phyloP scores from a whole-genome alignment of 2,113 vertebrate species.

The Corythornis cristatus region DNA sequence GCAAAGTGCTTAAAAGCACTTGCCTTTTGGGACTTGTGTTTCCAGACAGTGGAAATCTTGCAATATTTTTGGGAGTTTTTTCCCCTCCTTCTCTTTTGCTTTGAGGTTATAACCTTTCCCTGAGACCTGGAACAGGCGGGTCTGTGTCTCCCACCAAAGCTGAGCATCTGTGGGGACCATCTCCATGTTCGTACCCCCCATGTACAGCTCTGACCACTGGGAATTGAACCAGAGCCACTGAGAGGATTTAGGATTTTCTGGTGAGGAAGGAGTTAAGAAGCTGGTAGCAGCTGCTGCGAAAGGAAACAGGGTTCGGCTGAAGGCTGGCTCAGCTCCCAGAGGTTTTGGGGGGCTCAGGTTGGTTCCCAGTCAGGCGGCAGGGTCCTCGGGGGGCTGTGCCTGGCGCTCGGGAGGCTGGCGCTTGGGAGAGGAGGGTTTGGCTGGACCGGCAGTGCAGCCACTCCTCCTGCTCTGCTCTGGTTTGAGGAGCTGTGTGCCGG shows the following conservation, averaged over 20 bases:
- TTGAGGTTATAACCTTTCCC: neutral
- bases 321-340: neutral
- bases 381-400: neutral
- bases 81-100: neutral
- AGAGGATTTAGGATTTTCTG: neutral
- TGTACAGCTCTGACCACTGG: fast-evolving
- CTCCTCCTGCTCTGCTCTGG: conserved; percentile 44
- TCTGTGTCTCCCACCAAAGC: neutral
- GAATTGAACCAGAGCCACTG: neutral
- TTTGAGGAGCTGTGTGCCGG: conserved; percentile 44
- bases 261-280: conserved; percentile 41
- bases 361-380: neutral
- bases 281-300: neutral
- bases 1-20: neutral
- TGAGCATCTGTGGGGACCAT: fast-evolving
- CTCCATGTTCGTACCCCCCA: fast-evolving
- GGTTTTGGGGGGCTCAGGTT: neutral
- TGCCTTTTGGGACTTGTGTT: neutral
- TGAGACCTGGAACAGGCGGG: neutral
- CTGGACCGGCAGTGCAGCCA: neutral
- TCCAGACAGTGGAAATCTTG: neutral
- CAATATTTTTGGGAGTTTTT: neutral
- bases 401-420: neutral
- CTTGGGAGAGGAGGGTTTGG: conserved; percentile 1
- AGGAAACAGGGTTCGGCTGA: neutral